Base-by-base conservation (phyloP, 1,140 invertebrate genomes). In the Calycopis cecrops region DNA sequence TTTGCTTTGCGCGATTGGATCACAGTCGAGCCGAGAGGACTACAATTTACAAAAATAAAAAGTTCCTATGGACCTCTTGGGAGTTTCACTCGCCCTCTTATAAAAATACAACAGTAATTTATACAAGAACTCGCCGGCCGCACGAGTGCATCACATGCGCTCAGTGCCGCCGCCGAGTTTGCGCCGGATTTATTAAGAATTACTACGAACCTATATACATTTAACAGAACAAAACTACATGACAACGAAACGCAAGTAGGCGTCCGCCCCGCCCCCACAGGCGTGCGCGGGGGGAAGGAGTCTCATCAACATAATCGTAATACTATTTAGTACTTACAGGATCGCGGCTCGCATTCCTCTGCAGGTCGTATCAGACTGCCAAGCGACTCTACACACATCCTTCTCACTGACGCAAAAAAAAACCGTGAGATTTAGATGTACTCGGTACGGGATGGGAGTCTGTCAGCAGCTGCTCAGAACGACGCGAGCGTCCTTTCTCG, bases 51-150 rank as follows among this genome's bases (percentile, higher is more conserved):
- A 16, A 44, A 44, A 44, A 44, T 44, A 44, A 44, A 8, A 44
- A 12, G 40, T 28, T 28, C 21, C 40, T 44, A 3, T 8, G 10
- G 40, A 44, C 12, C 14, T 9, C 14, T 28, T 28, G 16, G 14
- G 40, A 44, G 14, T 44, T 16, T 16, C 16, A 18, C 40, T 44
- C 40, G 40, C 40, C 9, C 40, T n/a, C 35, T 10, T 10, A 37
- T 37, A 37, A 9, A 37, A 37, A 37, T 10, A 37, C 11, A 37
- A 37, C 35, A 37, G 35, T 37, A 52, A 52, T 40, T 16, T 52
- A 18, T 34, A 52, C 35, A 38, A 52, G 16, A 37, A 52, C 34
- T 38, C 21, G 21, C 0, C 4, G 11, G 21, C 10, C 7, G 2
- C 21, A 12, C 48, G 28, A 21, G 21, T 10, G 21, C 11, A 33